A percentile compares a stretch with the other conserved stretches of the same genome.
Conservation (phyloP, 2,797 vertebrate species). For the Anguilla marmorata region DNA sequence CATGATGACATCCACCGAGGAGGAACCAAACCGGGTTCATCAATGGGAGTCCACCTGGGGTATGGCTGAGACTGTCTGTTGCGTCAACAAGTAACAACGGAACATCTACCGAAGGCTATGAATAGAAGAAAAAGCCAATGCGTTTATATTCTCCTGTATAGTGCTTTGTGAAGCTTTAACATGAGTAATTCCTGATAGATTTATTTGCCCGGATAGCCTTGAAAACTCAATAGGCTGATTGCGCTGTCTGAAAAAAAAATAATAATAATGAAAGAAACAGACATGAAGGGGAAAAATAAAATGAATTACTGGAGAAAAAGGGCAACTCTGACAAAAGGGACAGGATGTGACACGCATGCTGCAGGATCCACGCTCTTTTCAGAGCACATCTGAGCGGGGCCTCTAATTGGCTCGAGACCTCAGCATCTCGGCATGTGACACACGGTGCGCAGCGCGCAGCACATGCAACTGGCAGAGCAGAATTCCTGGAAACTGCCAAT, state of each 20-base stretch:
- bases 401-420: not conserved
- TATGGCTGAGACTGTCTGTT: not conserved
- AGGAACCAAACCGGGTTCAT: not conserved
- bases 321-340: not conserved
- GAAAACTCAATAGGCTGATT: slow-evolving; percentile 11
- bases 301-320: not conserved
- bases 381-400: not conserved
- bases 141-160: not conserved
- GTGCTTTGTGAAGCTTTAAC: not conserved
- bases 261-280: not conserved
- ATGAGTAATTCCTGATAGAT: slow-evolving; percentile 11
- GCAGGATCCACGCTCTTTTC: not conserved
- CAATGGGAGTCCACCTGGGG: not conserved
- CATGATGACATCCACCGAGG: not conserved
- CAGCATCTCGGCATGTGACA: not conserved
- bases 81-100: not conserved
- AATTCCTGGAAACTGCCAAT: not conserved
- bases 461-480: not conserved
- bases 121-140: not conserved
- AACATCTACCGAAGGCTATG: not conserved
- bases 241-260: not conserved
- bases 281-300: not conserved
- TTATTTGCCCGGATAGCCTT: slow-evolving; percentile 1
- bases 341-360: not conserved
- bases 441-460: not conserved